Evolutionary conservation across 1,140 invertebrate genomes (phyloP).

Genomic region (Psix sp.): DNA sequence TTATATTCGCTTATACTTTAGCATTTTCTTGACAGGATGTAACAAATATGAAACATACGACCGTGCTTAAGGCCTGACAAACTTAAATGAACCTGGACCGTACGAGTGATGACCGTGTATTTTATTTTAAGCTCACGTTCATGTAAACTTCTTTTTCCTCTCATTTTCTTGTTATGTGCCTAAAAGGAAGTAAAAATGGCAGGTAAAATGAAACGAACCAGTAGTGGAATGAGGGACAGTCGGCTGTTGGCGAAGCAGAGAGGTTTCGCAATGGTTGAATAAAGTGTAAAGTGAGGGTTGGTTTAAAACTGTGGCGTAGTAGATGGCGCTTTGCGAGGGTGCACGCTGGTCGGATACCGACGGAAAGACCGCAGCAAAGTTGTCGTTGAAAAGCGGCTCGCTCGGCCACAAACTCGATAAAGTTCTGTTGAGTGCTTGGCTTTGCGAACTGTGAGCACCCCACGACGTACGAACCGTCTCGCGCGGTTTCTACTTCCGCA

Average conservation of each 20-base stretch:
- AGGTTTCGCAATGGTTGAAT: conserved; percentile 64
- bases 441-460: conserved; percentile 55
- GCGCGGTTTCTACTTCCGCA: conserved; percentile 66
- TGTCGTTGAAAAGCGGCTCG: conserved; percentile 68
- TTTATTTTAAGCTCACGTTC: neutral
- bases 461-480: conserved; percentile 62
- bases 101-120: conserved; percentile 6
- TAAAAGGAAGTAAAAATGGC: conserved; percentile 44
- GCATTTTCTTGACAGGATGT: too few relatives aligned
- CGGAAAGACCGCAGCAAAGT: conserved; percentile 64
- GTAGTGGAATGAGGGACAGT: conserved; percentile 27
- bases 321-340: conserved; percentile 28
- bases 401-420: conserved; percentile 74
- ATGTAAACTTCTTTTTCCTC: neutral
- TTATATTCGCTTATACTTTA: too few relatives aligned
- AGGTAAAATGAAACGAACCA: conserved; percentile 55
- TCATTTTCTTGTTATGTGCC: conserved; percentile 20
- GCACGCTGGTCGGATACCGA: conserved; percentile 39
- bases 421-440: conserved; percentile 66
- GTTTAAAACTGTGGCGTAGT: conserved; percentile 42
- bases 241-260: conserved; percentile 20
- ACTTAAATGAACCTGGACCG: too few relatives aligned
- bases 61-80: too few relatives aligned
- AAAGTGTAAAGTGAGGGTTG: conserved; percentile 63
- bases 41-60: too few relatives aligned